Percentiles rank a stretch among this genome's conserved stretches.
These are phyloP conservation scores for Typhlomys cinereus DNA, from an alignment of 2,113 vertebrate species.

Conservation along the genomic window DNA sequence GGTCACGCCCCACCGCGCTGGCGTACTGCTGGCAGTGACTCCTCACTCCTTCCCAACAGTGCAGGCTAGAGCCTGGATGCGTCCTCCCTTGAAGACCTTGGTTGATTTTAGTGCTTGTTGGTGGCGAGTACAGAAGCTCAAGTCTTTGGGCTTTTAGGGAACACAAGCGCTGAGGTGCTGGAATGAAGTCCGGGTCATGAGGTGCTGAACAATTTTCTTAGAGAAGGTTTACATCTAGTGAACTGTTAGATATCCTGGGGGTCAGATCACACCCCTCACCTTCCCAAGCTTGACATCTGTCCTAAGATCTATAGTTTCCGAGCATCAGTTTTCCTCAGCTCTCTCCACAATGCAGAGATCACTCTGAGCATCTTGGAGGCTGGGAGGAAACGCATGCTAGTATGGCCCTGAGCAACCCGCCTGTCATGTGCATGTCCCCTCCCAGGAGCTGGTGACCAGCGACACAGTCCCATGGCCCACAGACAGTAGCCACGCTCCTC, in stretches of 20 bases:
- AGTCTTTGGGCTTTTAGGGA: background rate
- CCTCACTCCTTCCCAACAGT: background rate
- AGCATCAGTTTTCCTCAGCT: background rate
- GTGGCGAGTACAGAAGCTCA: background rate
- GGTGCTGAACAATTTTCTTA: background rate
- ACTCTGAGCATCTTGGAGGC: background rate
- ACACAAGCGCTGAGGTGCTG: accelerated
- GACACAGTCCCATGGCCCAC: accelerated
- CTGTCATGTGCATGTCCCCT: background rate
- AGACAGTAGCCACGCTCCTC: accelerated
- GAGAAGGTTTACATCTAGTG: background rate
- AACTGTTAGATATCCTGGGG: background rate
- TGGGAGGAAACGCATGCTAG: background rate
- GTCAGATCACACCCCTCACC: background rate
- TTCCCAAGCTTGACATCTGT: background rate
- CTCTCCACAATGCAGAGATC: no score
- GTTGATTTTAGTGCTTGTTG: background rate
- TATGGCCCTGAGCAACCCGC: accelerated
- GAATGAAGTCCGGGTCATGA: background rate
- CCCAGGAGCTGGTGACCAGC: accelerated
- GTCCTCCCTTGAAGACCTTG: background rate
- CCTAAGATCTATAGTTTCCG: background rate
- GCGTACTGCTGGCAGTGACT: background rate
- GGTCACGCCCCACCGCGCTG: background rate
- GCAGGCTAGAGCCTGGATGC: background rate